Evolutionary conservation across 2,113 vertebrate species (phyloP).

Genomic region (Rhinichthys klamathensis): DNA sequence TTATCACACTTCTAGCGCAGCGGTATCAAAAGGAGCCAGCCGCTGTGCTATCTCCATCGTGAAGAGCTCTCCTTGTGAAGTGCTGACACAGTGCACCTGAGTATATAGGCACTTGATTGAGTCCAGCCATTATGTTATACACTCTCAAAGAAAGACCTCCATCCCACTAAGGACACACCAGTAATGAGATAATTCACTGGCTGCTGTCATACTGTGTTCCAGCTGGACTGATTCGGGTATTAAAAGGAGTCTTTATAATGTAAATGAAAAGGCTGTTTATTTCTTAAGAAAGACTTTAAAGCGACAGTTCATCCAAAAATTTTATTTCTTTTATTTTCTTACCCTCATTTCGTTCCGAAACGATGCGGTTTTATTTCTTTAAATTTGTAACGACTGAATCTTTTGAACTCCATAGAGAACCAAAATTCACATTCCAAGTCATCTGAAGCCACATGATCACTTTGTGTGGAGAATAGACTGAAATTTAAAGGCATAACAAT

Average conservation of each 20-base stretch:
- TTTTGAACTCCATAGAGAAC: not conserved
- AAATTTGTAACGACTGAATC: not conserved
- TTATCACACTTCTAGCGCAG: not conserved
- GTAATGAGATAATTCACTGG: conserved; percentile 24
- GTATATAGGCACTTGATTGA: conserved; percentile 15
- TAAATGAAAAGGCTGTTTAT: conserved; percentile 48
- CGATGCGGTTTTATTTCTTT: not conserved
- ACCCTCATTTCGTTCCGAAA: not conserved
- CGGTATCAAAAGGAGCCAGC: not conserved
- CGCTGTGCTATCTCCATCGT: not conserved
- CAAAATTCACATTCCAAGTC: too few species aligned
- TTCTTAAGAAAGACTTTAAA: conserved; percentile 39
- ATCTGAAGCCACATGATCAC: too few species aligned
- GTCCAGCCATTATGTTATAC: conserved; percentile 33
- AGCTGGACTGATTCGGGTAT: conserved; percentile 16
- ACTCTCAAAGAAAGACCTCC: conserved; percentile 32
- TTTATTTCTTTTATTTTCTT: not conserved
- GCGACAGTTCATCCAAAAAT: not conserved
- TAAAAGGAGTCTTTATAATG: conserved; percentile 51
- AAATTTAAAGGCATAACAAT: too few species aligned
- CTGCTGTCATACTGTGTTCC: conserved; percentile 33
- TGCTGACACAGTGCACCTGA: conserved; percentile 37
- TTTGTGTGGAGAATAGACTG: too few species aligned
- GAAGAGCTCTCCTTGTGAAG: conserved; percentile 19
- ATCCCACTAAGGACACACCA: conserved; percentile 10